A percentile compares a stretch with the other conserved stretches of the same genome.
Conservation (phyloP, 2,888 invertebrate species). For the Pedicia rivosa region DNA sequence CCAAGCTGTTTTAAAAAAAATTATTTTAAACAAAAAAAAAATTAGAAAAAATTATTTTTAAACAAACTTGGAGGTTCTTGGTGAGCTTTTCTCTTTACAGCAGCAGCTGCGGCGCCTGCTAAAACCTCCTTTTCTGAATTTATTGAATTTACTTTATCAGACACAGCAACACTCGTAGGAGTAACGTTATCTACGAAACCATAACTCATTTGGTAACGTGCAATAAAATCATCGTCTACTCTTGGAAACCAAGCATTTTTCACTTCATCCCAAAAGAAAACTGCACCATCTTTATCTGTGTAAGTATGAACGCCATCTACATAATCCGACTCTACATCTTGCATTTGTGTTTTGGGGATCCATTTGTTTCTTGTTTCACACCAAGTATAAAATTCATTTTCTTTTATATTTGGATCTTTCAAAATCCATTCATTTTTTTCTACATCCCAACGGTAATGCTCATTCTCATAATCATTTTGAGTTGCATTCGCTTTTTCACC, state of each 20-base stretch:
- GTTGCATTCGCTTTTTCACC: constrained; percentile 20
- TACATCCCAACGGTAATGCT: constrained; percentile 26
- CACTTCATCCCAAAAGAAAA: constrained; percentile 79
- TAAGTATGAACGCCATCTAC: constrained; percentile 44
- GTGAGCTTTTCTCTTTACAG: constrained; percentile 33
- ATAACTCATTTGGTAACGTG: constrained; percentile 90
- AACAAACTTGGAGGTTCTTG: constrained; percentile 38
- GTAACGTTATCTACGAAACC: constrained; percentile 52
- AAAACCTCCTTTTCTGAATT: too few relatives aligned
- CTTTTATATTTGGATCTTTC: constrained; percentile 24
- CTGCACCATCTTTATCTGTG: constrained; percentile 73
- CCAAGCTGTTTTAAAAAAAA: too few relatives aligned
- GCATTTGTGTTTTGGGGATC: constrained; percentile 25
- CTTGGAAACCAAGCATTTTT: constrained; percentile 95
- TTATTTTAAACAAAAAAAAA: too few relatives aligned
- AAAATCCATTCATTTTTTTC: constrained; percentile 35
- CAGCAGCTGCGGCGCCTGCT: too few relatives aligned
- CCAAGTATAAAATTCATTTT: constrained; percentile 39
- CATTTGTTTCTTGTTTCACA: constrained; percentile 43
- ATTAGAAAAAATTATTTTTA: too few relatives aligned
- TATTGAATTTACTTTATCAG: too few relatives aligned
- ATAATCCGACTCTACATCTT: constrained; percentile 39
- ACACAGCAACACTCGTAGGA: too few relatives aligned
- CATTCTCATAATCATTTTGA: constrained; percentile 24
- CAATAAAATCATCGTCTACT: constrained; percentile 93